A percentile compares a stretch with the other conserved stretches of the same genome.
These are phyloP conservation scores for Stenichneumon culpator DNA, from an alignment of 2,888 invertebrate species.

Conservation along the genomic window DNA sequence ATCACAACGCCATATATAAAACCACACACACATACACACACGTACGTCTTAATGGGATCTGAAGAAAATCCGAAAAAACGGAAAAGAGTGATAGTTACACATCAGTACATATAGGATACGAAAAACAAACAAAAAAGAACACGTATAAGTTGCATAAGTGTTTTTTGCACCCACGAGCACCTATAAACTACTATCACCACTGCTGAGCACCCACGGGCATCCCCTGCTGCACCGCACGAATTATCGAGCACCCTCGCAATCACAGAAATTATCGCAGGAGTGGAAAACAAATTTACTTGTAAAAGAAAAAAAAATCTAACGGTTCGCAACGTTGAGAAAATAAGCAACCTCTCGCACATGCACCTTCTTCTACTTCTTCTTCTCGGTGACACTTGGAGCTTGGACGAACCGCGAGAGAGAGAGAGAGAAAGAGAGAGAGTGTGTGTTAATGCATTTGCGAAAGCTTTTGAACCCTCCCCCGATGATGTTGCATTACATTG, in stretches of 20 bases:
- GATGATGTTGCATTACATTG: constrained; percentile 27
- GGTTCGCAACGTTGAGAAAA: constrained; percentile 23
- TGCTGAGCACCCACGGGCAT: constrained; percentile 60
- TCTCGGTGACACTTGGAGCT: constrained; percentile 18
- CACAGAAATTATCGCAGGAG: constrained; percentile 54
- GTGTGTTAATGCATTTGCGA: not conserved
- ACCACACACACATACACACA: constrained; percentile 1
- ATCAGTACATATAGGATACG: constrained; percentile 31
- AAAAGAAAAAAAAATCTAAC: constrained; percentile 1
- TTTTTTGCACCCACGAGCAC: constrained; percentile 67
- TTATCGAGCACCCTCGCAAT: constrained; percentile 60
- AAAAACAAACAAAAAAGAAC: constrained; percentile 19
- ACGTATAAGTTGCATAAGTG: constrained; percentile 62
- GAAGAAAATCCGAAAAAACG: constrained; percentile 28
- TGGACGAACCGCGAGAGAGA: constrained; percentile 13
- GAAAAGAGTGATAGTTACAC: constrained; percentile 28
- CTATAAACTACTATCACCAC: constrained; percentile 46
- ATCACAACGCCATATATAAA: constrained; percentile 10
- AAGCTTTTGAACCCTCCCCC: not conserved
- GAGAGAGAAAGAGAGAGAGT: not conserved
- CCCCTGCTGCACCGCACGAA: constrained; percentile 43
- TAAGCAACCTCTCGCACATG: constrained; percentile 24
- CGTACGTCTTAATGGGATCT: constrained; percentile 24
- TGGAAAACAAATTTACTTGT: constrained; percentile 36
- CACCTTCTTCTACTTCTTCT: constrained; percentile 40